Evolutionary conservation across 2,113 vertebrate species (phyloP).

Genomic region (Coturnix japonica): DNA sequence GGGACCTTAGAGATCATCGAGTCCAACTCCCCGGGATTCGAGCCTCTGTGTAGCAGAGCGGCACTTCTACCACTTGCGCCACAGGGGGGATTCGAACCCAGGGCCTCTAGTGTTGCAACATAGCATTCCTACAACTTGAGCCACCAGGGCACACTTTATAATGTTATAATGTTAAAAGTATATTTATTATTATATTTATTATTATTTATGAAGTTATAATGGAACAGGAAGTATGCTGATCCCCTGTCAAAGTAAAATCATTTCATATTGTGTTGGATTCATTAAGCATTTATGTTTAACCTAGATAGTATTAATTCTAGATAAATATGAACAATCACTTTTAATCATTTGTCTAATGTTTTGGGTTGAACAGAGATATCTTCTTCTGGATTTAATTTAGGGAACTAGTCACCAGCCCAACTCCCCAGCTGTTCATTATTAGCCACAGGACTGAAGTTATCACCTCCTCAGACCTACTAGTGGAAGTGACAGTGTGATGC

Average conservation of each 20-base stretch:
- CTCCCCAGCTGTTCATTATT: background rate
- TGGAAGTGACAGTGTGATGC: background rate
- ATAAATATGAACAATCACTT: background rate
- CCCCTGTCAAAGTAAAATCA: background rate
- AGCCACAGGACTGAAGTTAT: background rate
- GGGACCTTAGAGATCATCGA: too few species aligned
- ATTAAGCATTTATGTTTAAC: background rate
- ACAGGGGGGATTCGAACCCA: too few species aligned
- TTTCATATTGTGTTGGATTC: background rate
- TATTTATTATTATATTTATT: too few species aligned
- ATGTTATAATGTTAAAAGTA: too few species aligned
- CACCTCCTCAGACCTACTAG: background rate
- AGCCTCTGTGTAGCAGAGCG: too few species aligned
- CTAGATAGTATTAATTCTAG: background rate
- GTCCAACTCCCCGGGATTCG: too few species aligned
- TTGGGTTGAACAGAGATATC: background rate
- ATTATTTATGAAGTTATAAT: background rate
- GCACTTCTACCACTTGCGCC: too few species aligned
- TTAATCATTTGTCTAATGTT: background rate
- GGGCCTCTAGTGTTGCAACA: too few species aligned
- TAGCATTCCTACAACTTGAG: too few species aligned
- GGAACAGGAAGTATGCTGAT: background rate
- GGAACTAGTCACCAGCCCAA: background rate
- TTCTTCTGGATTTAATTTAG: background rate
- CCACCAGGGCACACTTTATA: too few species aligned